Evolutionary conservation across 2,888 invertebrate genomes (phyloP).

Genomic region (Rhingia campestris): DNA sequence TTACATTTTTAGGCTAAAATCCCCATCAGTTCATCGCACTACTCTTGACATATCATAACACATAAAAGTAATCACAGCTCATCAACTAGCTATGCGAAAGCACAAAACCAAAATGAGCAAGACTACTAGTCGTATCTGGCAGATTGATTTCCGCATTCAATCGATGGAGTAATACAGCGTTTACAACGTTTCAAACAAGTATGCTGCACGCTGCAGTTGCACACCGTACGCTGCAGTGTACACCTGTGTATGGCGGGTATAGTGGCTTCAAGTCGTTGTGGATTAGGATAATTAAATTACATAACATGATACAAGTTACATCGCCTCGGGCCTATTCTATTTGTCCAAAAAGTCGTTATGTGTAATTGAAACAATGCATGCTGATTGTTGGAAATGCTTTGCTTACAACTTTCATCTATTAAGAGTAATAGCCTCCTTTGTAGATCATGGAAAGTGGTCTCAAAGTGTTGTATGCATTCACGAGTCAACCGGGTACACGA

Average conservation of each 20-base stretch:
- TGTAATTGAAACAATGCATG: constrained; percentile 21
- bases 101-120: constrained; percentile 42
- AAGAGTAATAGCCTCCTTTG: background rate
- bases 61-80: constrained; percentile 36
- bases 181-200: constrained; percentile 34
- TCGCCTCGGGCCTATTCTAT: constrained; percentile 50
- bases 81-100: constrained; percentile 25
- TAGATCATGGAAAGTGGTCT: constrained; percentile 30
- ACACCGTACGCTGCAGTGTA: background rate
- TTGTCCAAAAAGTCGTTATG: constrained; percentile 34
- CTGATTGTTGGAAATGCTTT: constrained; percentile 31
- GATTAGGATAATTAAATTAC: constrained; percentile 71
- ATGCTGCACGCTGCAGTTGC: constrained; percentile 18
- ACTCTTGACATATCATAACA: constrained; percentile 17
- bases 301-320: constrained; percentile 54
- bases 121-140: constrained; percentile 39
- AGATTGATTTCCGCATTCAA: constrained; percentile 73
- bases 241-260: constrained; percentile 47
- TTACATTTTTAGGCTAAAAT: background rate
- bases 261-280: constrained; percentile 37
- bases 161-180: constrained; percentile 54
- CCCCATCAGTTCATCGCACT: constrained; percentile 39
- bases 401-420: background rate
- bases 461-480: constrained; percentile 7
- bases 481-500: constrained; percentile 17